These are phyloP conservation scores for Aurelia aurita DNA, from an alignment of 30 jellyfish, hydroid and myxozoan genomes.

Conservation along the genomic window DNA sequence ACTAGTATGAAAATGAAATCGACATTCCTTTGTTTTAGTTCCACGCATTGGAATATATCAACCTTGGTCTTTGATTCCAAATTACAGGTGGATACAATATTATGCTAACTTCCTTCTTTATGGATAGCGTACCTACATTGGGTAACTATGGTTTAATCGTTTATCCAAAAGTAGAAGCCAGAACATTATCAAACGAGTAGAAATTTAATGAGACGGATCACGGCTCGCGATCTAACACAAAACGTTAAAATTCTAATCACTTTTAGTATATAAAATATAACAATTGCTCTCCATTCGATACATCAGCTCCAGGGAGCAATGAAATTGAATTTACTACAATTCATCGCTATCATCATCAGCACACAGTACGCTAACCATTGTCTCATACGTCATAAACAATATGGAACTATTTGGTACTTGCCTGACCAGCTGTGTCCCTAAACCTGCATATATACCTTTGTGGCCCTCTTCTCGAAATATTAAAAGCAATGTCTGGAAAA, in stretches of 20 bases:
- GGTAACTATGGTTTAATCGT: no score
- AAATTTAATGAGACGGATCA: no score
- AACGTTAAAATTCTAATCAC: not conserved
- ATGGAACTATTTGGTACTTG: conserved; percentile 97
- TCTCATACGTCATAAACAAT: conserved; percentile 91
- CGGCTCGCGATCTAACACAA: no score
- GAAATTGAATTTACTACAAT: not conserved
- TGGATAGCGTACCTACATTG: no score
- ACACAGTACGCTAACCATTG: conserved; percentile 82
- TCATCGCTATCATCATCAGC: conserved; percentile 63
- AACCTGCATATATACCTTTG: conserved; percentile 91
- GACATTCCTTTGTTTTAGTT: no score
- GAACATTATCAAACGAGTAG: no score
- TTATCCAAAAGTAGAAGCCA: no score
- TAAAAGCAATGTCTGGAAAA: conserved; percentile 83
- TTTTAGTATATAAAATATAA: not conserved
- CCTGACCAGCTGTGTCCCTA: conserved; percentile 89
- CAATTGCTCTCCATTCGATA: not conserved
- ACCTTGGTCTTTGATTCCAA: no score
- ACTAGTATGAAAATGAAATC: no score
- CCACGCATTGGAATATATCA: no score
- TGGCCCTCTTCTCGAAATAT: conserved; percentile 96
- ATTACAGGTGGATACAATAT: no score
- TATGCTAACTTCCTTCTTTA: no score
- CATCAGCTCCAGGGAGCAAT: not conserved